phyloP scores from a whole-genome alignment of 1,140 invertebrate genomes.

The Gryllus bimaculatus region DNA sequence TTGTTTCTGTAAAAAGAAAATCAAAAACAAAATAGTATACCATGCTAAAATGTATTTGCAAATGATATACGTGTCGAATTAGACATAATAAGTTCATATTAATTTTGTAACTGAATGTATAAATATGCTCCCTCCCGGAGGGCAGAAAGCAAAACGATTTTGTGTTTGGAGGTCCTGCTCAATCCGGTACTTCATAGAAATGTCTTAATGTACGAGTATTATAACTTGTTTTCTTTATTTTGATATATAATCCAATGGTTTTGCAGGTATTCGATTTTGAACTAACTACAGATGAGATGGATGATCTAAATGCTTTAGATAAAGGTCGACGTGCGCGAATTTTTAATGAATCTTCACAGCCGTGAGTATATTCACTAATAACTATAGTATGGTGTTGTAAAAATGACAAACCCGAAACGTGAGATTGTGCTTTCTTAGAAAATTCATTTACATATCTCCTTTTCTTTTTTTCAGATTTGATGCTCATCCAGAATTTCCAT shows the following conservation, averaged over 20 bases:
- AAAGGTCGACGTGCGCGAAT: constrained; percentile 42
- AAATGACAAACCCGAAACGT: too few relatives aligned
- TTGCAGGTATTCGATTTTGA: constrained; percentile 44
- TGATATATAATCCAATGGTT: background rate
- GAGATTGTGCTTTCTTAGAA: too few relatives aligned
- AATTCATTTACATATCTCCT: background rate
- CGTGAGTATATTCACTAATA: constrained; percentile 30
- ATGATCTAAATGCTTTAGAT: constrained; percentile 41
- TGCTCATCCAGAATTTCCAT: constrained; percentile 56
- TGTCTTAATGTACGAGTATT: background rate
- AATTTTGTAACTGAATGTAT: background rate
- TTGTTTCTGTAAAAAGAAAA: too few relatives aligned
- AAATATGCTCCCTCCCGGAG: background rate
- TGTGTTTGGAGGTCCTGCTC: background rate
- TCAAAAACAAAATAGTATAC: too few relatives aligned
- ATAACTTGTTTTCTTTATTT: constrained; percentile 7
- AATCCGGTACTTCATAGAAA: background rate
- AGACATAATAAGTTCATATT: background rate
- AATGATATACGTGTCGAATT: too few relatives aligned
- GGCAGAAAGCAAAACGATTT: background rate
- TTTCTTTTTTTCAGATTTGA: constrained; percentile 44
- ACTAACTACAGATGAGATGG: constrained; percentile 41
- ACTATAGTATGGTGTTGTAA: too few relatives aligned
- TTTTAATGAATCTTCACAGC: constrained; percentile 48
- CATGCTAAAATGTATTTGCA: too few relatives aligned